Conservation (phyloP, 2,113 vertebrate genomes). For the Coregonus clupeaformis region DNA sequence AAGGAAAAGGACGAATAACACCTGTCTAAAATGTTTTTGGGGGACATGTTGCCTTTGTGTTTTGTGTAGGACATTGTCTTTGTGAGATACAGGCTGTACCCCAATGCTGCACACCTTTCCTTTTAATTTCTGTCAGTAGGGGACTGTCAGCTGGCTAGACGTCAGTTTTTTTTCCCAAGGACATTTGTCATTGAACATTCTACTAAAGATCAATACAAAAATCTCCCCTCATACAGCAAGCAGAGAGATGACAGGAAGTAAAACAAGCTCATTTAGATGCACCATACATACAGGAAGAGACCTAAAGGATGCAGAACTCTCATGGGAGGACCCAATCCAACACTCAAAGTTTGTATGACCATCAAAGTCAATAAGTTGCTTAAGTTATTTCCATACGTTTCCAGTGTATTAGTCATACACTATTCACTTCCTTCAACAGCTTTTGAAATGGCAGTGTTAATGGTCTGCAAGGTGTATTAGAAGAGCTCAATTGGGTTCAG, state of each 20-base stretch:
- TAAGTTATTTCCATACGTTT: background rate
- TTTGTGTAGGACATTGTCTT: constrained; percentile 7
- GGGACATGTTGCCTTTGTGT: constrained; percentile 50
- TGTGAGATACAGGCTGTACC: background rate
- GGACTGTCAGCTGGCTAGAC: constrained; percentile 54
- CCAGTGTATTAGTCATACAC: background rate
- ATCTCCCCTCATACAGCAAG: background rate
- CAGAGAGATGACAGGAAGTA: background rate
- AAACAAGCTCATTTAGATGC: too few relatives aligned
- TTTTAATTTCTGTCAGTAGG: constrained; percentile 46
- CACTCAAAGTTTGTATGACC: too few relatives aligned
- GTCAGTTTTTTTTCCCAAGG: constrained; percentile 52
- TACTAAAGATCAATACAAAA: constrained; percentile 41
- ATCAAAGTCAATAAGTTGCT: too few relatives aligned
- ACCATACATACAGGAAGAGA: too few relatives aligned
- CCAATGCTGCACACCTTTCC: constrained; percentile 8
- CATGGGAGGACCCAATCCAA: too few relatives aligned
- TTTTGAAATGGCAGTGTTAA: background rate
- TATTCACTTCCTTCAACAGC: background rate
- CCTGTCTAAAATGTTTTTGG: constrained; percentile 47
- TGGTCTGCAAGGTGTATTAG: background rate
- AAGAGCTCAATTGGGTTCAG: constrained; percentile 2
- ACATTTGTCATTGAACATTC: constrained; percentile 61
- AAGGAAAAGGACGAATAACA: constrained; percentile 38
- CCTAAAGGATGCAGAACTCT: too few relatives aligned